Evolutionary conservation across 2,797 vertebrate species (phyloP).

Genomic region (Neoniphon sammara): DNA sequence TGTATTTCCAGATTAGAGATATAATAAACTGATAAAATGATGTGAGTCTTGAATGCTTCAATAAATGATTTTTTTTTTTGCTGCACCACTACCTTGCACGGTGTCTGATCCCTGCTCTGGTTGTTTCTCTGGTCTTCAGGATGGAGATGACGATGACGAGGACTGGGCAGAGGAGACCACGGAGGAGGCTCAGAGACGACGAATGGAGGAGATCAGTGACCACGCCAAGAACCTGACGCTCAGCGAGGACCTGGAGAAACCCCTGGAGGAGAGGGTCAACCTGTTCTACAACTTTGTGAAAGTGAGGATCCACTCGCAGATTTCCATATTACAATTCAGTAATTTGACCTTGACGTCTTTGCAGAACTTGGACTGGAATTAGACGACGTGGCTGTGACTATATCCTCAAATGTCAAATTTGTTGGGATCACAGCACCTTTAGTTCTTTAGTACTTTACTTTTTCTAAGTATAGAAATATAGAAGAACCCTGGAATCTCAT

Average conservation of each 20-base stretch:
- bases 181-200: slow-evolving; percentile 93
- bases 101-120: not conserved
- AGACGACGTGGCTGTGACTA: not conserved
- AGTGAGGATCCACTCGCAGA: slow-evolving; percentile 71
- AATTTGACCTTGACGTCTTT: too few relatives aligned
- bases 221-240: slow-evolving; percentile 97
- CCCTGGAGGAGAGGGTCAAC: slow-evolving; percentile 95
- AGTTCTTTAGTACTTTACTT: too few relatives aligned
- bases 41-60: too few relatives aligned
- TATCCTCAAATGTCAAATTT: too few relatives aligned
- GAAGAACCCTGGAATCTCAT: too few relatives aligned
- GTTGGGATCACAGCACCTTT: too few relatives aligned
- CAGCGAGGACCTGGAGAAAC: slow-evolving; percentile 95
- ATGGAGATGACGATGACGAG: slow-evolving; percentile 92
- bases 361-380: not conserved
- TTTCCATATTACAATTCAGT: too few relatives aligned
- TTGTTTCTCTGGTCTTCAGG: slow-evolving; percentile 60
- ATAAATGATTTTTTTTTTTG: not conserved
- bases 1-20: too few relatives aligned
- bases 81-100: not conserved
- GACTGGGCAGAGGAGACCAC: slow-evolving; percentile 99
- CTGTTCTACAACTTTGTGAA: slow-evolving; percentile 98
- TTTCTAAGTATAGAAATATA: too few relatives aligned
- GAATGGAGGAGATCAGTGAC: slow-evolving; percentile 99
- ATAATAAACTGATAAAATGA: too few relatives aligned